These are phyloP conservation scores for Drosophila maculinotata DNA, from an alignment of 2,888 invertebrate species.

Conservation along the genomic window DNA sequence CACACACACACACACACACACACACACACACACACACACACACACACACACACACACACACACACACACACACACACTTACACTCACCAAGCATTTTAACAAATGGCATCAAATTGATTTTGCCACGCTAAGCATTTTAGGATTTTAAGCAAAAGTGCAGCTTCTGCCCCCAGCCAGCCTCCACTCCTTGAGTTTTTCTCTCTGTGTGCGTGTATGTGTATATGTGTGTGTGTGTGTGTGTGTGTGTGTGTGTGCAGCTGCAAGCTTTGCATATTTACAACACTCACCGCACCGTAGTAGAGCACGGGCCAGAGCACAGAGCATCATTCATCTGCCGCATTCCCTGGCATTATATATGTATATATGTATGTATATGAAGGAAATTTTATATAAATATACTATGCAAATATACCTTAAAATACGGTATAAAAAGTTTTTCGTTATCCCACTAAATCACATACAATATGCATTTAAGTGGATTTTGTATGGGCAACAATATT, in stretches of 20 bases:
- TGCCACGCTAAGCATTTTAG: constrained; percentile 69
- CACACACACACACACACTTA: constrained; percentile 5
- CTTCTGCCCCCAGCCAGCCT: neutral
- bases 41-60: constrained; percentile 8
- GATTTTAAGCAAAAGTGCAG: constrained; percentile 46
- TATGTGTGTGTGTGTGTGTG: constrained; percentile 12
- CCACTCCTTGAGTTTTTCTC: constrained; percentile 6
- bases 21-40: constrained; percentile 1
- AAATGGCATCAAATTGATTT: constrained; percentile 78
- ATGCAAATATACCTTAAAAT: neutral
- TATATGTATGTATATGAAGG: neutral
- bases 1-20: neutral
- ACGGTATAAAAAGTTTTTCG: neutral
- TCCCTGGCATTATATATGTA: too few relatives aligned
- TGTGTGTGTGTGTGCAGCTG: constrained; percentile 8
- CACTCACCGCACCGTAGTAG: constrained; percentile 20
- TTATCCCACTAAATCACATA: neutral
- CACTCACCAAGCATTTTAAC: constrained; percentile 61
- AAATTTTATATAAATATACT: constrained; percentile 5
- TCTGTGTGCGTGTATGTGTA: too few relatives aligned
- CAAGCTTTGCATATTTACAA: constrained; percentile 59
- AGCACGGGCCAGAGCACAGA: constrained; percentile 1
- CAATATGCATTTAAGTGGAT: neutral
- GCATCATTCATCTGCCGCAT: constrained; percentile 17
- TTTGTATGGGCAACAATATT: neutral